These are phyloP conservation scores for Molossus molossus DNA, from an alignment of 2,797 vertebrate genomes.

Conservation along the genomic window DNA sequence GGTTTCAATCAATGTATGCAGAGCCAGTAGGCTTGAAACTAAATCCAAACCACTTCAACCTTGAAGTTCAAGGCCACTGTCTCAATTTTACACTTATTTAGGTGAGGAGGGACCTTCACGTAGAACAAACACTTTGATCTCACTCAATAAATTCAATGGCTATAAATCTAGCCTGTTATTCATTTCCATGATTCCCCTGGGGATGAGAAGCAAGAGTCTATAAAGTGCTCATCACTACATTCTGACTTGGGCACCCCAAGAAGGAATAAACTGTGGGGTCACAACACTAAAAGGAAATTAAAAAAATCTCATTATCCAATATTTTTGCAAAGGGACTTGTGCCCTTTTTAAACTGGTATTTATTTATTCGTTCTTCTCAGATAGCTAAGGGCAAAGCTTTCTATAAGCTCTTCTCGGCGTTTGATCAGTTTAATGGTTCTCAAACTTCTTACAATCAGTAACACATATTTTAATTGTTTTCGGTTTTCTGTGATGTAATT, in stretches of 20 bases:
- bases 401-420: background rate
- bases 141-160: background rate
- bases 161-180: background rate
- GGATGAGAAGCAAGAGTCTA: background rate
- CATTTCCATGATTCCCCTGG: background rate
- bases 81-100: conserved; percentile 24
- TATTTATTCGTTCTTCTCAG: background rate
- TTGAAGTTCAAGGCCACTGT: background rate
- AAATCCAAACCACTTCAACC: background rate
- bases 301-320: background rate
- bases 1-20: background rate
- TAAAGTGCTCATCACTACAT: background rate
- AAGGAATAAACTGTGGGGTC: background rate
- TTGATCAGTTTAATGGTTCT: background rate
- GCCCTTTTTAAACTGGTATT: background rate
- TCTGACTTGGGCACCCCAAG: background rate
- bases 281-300: background rate
- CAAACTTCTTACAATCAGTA: background rate
- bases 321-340: background rate
- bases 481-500: background rate
- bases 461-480: background rate
- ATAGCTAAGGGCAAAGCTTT: background rate
- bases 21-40: background rate
- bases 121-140: conserved; percentile 33
- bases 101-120: background rate